Evolutionary conservation across 2,113 vertebrate species (phyloP).

Genomic region (Butorides virescens): DNA sequence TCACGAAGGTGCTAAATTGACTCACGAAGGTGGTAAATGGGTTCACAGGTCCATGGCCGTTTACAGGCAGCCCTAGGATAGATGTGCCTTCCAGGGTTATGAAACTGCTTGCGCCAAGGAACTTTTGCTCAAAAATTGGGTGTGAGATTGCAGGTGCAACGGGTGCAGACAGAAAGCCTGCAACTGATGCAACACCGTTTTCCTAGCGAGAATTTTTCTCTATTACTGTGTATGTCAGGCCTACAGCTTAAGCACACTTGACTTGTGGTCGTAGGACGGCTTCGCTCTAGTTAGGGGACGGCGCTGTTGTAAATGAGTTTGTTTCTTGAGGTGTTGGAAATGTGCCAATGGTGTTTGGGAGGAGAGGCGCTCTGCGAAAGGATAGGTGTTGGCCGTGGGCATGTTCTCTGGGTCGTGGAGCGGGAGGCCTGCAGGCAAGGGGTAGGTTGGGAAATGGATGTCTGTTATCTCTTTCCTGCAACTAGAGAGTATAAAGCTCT

Average conservation of each 20-base stretch:
- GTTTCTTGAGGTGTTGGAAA: neutral
- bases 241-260: neutral
- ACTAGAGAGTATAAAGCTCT: neutral
- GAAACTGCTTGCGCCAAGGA: accelerated
- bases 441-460: neutral
- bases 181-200: neutral
- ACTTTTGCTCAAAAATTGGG: neutral
- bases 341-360: neutral
- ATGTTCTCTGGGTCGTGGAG: neutral
- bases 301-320: neutral
- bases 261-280: neutral
- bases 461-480: neutral
- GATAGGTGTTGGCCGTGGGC: neutral
- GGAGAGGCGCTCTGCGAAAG: neutral
- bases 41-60: neutral
- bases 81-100: neutral
- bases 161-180: neutral
- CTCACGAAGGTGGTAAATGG: accelerated
- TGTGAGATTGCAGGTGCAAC: neutral
- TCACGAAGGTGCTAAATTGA: accelerated
- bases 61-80: neutral
- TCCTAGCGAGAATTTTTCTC: neutral
- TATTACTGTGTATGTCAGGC: neutral
- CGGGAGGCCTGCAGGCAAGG: neutral
- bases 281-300: neutral